Evolutionary conservation across 2,888 invertebrate species (phyloP), one percentile per base, ranked within the genome.

Genomic region (Papilio elwesi): DNA sequence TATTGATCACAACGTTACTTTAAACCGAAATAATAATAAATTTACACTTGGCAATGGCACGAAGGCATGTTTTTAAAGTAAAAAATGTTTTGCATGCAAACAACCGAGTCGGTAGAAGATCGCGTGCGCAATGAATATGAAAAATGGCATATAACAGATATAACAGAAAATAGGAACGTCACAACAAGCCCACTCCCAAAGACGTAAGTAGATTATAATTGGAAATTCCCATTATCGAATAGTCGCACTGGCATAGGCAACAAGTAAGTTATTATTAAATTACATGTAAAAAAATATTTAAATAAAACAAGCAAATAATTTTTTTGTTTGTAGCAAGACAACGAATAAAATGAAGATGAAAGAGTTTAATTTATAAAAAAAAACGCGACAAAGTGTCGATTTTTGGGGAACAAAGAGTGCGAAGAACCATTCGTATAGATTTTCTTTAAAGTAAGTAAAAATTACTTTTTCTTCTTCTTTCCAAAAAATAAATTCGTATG

Each of bases 121-220:
- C 86, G 84, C 85, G 83, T 85, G 83, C 83, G 83, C 82, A 90
- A 86, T 89, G 88, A 85, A 74, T 75, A 69, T 74, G 74, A 75
- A 26, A 26, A 79, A 81, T 78, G 76, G 74, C 47, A 48, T 48
- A 48, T 5, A 48, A 59, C 59, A 74, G 75, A 76, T 75, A 68
- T 73, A 73, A 72, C 62, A 71, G 59, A 70, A 57, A 69, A 64
- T 53, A 71, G 69, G 51, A 49, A 73, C 68, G 72, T 73, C 72
- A 73, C 43, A 72, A 72, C 72, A 72, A 68, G 53, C 68, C 15
- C 49, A 49, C n/a, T 26, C 59, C 53, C 70, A 43, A 12, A 68
- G 47, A 68, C 68, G 38, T 43, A 55, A 51, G 38, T 57, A 70
- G 63, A 65, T 73, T 26, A 53, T 69, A 51, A 10, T 16, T 26